Base-by-base conservation (phyloP, 2,113 vertebrate species). In the Lepisosteus osseus region DNA sequence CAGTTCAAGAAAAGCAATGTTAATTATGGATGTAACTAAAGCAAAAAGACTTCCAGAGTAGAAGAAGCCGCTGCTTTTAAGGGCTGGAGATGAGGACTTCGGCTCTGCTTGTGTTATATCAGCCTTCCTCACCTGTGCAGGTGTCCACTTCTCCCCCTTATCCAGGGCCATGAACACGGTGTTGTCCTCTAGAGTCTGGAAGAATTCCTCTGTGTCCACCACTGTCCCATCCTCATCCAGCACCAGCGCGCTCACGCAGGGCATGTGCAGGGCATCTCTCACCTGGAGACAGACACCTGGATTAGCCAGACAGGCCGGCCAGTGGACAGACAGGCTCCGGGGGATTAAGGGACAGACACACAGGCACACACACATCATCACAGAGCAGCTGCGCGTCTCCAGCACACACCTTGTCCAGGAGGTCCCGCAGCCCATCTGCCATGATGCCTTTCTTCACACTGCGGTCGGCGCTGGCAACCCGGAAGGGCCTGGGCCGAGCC, bases 171-270 rank as follows among this genome's bases (percentile, higher is more conserved):
- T 92, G 76, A 98, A 84, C 1, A 92, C 92, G 0, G 90, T 80
- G 12, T 93, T 94, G 3, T 92, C 90, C 6, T 90, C 87, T 69
- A 98, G 83, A 0, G 94, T 92, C 29, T 88, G 85, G 83, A 98
- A 97, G 69, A 95, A 99, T 0, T 94, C 93, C 44, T 98, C 94
- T 0, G 94, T 96, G 74, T 98, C 97, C 42, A 99, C 92, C 0
- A 65, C 84, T 0, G 97, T 98, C 56, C 97, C 96, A 0, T 98
- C 97, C 78, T 97, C 96, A 3, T 97, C 96, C 85, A 99, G 87
- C 72, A 98, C 94, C 81, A 99, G 54, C 0, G 11, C 75, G 29
- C 91, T 41, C 14, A 89, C 72, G 0, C 82, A 85, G 0, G 68
- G 56, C 42, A 88, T 71, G 0, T 76, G 78, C 71, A 97, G 77